Conservation (phyloP, 2,888 invertebrate species). For the Esperia sulphurella region DNA sequence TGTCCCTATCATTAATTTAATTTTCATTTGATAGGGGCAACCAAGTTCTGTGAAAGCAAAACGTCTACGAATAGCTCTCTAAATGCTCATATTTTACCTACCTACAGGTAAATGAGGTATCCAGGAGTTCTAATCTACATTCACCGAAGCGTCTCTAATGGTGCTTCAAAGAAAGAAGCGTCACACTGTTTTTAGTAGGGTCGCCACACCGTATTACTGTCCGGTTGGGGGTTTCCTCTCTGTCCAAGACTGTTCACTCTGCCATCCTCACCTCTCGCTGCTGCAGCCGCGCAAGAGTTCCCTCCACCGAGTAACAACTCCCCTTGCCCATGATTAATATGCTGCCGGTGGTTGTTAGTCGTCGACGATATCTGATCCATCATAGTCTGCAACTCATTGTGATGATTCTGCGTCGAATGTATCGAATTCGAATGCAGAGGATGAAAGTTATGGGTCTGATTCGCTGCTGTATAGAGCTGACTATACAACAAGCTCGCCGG, state of each 20-base stretch:
- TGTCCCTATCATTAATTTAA: too few relatives aligned
- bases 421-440: constrained; percentile 82
- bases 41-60: not conserved
- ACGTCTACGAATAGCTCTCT: not conserved
- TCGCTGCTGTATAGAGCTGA: constrained; percentile 89
- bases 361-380: constrained; percentile 87
- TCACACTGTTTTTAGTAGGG: constrained; percentile 80
- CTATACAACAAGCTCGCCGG: constrained; percentile 91
- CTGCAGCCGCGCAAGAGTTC: constrained; percentile 79
- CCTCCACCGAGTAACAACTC: constrained; percentile 77
- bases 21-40: too few relatives aligned
- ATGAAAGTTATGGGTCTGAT: constrained; percentile 86
- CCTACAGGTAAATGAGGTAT: constrained; percentile 13
- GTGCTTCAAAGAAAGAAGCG: constrained; percentile 32
- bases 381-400: constrained; percentile 86
- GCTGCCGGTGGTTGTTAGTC: constrained; percentile 77
- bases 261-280: constrained; percentile 78
- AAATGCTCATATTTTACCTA: not conserved
- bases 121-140: constrained; percentile 6
- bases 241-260: constrained; percentile 77
- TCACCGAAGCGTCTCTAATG: not conserved
- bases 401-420: constrained; percentile 81
- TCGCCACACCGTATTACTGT: constrained; percentile 86
- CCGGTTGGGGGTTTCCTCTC: constrained; percentile 81
- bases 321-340: constrained; percentile 58